Conservation (phyloP, 2,888 invertebrate species). For the Chaetogeoica ovagalla region DNA sequence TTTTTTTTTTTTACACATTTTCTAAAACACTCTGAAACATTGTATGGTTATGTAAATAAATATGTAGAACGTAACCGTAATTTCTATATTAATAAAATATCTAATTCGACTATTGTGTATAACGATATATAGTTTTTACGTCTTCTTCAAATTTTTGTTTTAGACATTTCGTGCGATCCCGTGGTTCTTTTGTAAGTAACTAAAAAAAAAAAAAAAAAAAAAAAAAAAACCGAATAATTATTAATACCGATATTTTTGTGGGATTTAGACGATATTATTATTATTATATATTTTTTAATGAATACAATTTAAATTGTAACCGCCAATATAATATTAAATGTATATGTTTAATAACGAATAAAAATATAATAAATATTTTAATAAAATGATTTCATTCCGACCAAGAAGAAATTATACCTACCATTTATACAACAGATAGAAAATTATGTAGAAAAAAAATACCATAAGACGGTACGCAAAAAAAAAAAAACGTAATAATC, state of each 20-base stretch:
- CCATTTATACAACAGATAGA: not conserved
- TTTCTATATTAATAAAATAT: no score
- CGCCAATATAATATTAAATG: not conserved
- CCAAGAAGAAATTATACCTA: not conserved
- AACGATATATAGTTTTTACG: no score
- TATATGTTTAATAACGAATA: not conserved
- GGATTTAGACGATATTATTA: not conserved
- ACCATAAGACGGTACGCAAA: not conserved
- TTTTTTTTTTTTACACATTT: no score
- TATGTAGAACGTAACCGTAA: no score
- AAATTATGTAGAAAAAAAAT: not conserved
- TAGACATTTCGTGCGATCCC: no score
- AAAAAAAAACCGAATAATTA: not conserved
- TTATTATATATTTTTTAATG: not conserved
- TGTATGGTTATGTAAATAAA: no score
- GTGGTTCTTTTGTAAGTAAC: no score
- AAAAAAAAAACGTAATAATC: slow-evolving; percentile 20
- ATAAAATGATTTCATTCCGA: not conserved
- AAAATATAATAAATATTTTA: not conserved
- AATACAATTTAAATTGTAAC: not conserved
- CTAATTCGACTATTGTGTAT: no score
- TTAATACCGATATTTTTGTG: not conserved
- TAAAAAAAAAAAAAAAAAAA: no score
- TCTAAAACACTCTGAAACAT: no score
- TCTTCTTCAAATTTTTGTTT: no score